Conservation (phyloP, 2,113 vertebrate species). For the Semnornis frantzii region DNA sequence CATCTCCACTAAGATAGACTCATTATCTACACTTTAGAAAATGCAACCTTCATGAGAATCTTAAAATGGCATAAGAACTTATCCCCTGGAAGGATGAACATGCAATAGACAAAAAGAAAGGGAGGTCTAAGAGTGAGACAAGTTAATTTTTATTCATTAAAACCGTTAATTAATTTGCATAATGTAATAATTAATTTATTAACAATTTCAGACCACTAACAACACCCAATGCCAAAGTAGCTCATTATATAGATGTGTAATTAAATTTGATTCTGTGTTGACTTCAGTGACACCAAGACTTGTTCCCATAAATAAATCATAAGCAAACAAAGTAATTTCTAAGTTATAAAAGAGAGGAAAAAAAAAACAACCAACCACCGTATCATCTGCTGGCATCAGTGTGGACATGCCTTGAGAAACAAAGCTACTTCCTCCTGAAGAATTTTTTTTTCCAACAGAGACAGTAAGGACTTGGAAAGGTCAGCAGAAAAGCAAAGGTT, state of each 20-base stretch:
- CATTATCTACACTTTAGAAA: background rate
- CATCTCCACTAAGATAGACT: background rate
- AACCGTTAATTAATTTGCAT: background rate
- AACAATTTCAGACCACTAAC: background rate
- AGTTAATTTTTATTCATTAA: background rate
- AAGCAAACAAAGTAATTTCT: background rate
- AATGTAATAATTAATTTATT: background rate
- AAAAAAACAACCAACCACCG: background rate
- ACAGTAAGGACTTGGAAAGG: background rate
- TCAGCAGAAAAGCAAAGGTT: background rate
- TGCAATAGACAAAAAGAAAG: background rate
- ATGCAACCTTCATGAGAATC: background rate
- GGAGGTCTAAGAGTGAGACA: background rate
- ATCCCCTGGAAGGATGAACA: background rate
- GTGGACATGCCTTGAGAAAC: background rate
- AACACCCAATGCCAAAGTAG: background rate
- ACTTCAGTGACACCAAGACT: background rate
- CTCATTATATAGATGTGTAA: background rate
- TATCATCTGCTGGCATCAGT: background rate
- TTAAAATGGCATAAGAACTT: background rate
- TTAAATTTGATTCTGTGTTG: background rate
- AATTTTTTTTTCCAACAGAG: background rate
- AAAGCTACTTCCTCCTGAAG: background rate
- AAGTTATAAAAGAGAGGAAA: background rate
- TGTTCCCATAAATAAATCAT: background rate